Conservation (phyloP, 2,797 vertebrate species). For the Protonibea diacanthus region DNA sequence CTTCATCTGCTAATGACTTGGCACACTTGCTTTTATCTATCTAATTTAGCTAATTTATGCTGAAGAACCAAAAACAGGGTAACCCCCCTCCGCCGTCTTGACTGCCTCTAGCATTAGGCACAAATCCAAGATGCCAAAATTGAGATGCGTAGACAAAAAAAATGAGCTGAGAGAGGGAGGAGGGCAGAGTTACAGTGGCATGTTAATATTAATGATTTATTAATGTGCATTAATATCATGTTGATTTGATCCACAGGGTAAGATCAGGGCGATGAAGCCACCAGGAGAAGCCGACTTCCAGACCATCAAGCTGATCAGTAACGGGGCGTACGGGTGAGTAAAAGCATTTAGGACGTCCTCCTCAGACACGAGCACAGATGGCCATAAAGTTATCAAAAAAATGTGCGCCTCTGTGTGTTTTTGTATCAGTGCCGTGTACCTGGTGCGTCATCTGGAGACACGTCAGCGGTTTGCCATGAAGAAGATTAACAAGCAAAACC, state of each 20-base stretch:
- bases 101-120: constrained; percentile 44
- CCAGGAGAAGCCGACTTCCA: constrained; percentile 95
- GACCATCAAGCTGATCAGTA: constrained; percentile 96
- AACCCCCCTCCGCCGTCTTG: not conserved
- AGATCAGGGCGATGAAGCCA: constrained; percentile 88
- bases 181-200: not conserved
- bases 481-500: constrained; percentile 97
- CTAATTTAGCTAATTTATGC: constrained; percentile 63
- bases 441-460: constrained; percentile 92
- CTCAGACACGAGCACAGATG: not conserved
- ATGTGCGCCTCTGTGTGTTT: not conserved
- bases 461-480: constrained; percentile 96
- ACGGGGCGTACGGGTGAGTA: constrained; percentile 94
- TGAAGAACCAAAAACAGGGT: constrained; percentile 44
- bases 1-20: constrained; percentile 65
- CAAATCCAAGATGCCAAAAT: constrained; percentile 26
- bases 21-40: constrained; percentile 42
- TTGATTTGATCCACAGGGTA: constrained; percentile 82
- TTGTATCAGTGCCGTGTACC: constrained; percentile 89
- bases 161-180: not conserved
- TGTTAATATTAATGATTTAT: no score
- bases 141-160: constrained; percentile 23
- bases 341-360: not conserved
- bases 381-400: not conserved
- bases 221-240: constrained; percentile 2